A percentile compares a stretch with the other conserved stretches of the same genome.
phyloP scores from a whole-genome alignment of 2,113 vertebrate species.

The Crotophaga sulcirostris region DNA sequence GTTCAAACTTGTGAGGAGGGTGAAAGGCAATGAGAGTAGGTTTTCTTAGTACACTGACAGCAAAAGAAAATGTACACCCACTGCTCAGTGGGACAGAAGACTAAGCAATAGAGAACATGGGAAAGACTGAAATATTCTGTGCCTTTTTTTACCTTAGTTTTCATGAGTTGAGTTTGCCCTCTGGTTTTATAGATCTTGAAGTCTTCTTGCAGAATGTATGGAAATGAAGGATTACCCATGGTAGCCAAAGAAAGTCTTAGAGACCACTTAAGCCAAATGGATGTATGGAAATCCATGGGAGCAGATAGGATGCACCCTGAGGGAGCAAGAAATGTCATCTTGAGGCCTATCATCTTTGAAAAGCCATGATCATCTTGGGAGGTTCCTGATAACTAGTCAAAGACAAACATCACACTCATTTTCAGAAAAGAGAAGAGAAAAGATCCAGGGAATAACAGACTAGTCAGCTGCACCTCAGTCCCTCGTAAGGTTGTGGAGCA shows the following conservation, averaged over 20 bases:
- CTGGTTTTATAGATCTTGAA: background rate
- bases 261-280: background rate
- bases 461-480: background rate
- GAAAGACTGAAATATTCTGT: background rate
- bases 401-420: background rate
- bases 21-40: background rate
- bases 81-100: background rate
- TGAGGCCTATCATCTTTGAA: background rate
- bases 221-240: background rate
- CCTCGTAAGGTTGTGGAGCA: background rate
- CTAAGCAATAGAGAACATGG: background rate
- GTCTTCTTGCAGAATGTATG: background rate
- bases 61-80: background rate
- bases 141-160: background rate
- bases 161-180: background rate
- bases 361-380: background rate
- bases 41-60: background rate
- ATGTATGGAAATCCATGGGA: background rate
- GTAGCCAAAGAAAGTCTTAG: too few relatives aligned
- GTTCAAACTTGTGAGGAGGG: background rate
- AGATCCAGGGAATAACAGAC: background rate
- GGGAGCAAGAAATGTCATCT: background rate
- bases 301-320: background rate
- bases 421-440: background rate
- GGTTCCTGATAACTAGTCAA: background rate